Evolutionary conservation across 2,797 vertebrate genomes (phyloP).

Genomic region (Spea hammondii): DNA sequence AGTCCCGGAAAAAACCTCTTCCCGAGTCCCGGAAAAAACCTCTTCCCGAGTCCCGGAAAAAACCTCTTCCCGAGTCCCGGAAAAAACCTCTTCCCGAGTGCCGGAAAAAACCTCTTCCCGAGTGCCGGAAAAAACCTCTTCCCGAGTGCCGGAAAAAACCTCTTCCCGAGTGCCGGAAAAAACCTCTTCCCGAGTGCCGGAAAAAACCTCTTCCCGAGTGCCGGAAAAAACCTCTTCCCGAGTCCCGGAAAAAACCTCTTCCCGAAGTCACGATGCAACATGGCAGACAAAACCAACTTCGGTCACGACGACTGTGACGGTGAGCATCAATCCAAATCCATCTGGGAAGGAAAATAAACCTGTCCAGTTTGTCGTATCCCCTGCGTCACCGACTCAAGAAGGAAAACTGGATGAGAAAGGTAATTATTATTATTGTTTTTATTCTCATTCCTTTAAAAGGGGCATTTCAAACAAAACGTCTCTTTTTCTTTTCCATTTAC

Average conservation of each 20-base stretch:
- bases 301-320: neutral
- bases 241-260: neutral
- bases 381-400: neutral
- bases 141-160: neutral
- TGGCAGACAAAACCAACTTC: constrained; percentile 10
- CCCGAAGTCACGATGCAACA: neutral
- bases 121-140: neutral
- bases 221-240: neutral
- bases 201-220: neutral
- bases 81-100: neutral
- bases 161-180: neutral
- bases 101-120: neutral
- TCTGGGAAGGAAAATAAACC: constrained; percentile 50
- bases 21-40: neutral
- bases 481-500: too few relatives aligned
- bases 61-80: neutral
- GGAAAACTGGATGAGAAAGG: neutral
- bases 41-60: neutral
- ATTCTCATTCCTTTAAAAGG: too few relatives aligned
- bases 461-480: too few relatives aligned
- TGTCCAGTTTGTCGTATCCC: neutral
- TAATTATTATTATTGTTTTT: neutral
- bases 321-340: constrained; percentile 36
- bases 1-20: neutral
- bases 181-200: neutral